These are phyloP conservation scores for Dermolepida albohirtum DNA, from an alignment of 2,888 invertebrate genomes.

Conservation along the genomic window DNA sequence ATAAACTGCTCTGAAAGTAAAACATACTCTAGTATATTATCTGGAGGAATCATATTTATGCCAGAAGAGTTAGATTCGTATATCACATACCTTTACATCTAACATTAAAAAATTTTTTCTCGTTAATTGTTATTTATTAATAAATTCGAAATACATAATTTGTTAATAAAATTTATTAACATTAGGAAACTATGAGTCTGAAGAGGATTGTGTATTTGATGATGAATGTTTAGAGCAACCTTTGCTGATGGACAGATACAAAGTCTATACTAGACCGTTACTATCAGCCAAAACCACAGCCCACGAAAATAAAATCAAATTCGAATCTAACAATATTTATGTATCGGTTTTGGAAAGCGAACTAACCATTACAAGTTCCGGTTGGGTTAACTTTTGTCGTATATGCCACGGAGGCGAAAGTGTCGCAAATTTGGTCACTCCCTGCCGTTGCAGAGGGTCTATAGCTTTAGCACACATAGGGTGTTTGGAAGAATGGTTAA, in stretches of 20 bases:
- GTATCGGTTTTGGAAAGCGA: constrained; percentile 56
- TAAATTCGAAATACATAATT: no score
- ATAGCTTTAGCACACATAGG: constrained; percentile 69
- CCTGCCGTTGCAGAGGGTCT: constrained; percentile 69
- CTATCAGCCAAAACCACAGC: constrained; percentile 58
- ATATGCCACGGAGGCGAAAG: constrained; percentile 65
- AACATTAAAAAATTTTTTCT: no score
- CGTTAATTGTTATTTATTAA: no score
- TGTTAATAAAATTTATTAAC: no score
- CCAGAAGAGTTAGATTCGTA: no score
- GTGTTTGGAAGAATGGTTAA: constrained; percentile 71
- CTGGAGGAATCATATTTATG: no score
- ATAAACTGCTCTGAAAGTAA: no score
- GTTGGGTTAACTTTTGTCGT: constrained; percentile 58
- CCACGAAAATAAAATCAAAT: constrained; percentile 56
- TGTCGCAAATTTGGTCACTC: constrained; percentile 65
- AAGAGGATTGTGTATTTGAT: constrained; percentile 8
- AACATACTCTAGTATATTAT: no score
- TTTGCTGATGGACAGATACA: constrained; percentile 21
- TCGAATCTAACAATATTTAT: constrained; percentile 55
- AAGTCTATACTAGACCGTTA: constrained; percentile 56
- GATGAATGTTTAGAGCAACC: neutral
- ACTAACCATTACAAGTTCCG: constrained; percentile 47
- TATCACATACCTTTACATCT: no score
- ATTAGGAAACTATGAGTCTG: neutral